Base-by-base conservation (phyloP, 2,797 vertebrate genomes). In the Danio albolineatus region DNA sequence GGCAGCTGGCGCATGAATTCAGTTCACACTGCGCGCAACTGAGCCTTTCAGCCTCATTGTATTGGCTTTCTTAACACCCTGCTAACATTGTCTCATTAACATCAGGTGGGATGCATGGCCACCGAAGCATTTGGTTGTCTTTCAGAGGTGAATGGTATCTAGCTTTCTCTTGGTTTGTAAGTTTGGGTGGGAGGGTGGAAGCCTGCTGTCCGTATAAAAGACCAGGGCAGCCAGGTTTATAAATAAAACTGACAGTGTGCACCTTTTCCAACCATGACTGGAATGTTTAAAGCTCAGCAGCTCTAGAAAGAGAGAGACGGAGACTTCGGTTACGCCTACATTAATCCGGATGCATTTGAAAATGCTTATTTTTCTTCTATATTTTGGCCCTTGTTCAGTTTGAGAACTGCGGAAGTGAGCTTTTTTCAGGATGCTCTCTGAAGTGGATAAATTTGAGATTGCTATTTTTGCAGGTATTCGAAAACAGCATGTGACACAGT, bases 221-320 rank as follows among this genome's bases (percentile, higher is more conserved):
- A 92, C 88, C 87, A 85, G 89, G 88, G 84, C 88, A 59, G 79
- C 79, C 81, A 88, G 91, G 86, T 91, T 92, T 91, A 92, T 92
- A 93, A 94, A 93, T 92, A 93, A 93, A 93, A 93, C 88, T 91
- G 92, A 93, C 92, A 92, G 90, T 89, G 87, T 85, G 87, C 89
- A 90, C 90, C 88, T 89, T 87, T 74, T 84, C 85, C 83, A 91
- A 89, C 86, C 92, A 91, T 91, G 91, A 93, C 91, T 90, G 82
- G 91, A 94, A 93, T 93, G 89, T 90, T 92, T 91, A 92, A 93
- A 89, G 85, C 85, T 86, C 82, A 76, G 87, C 82, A 78, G 84
- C 88, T 89, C 86, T 86, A 76, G 84, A 86, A 88, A 86, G 85
- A 84, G 36, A 67, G 4, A 28, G 28, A 54, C 0, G 6, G 43